These are phyloP conservation scores for Fragum whitleyi DNA, from an alignment of 2,888 invertebrate genomes.

Conservation along the genomic window DNA sequence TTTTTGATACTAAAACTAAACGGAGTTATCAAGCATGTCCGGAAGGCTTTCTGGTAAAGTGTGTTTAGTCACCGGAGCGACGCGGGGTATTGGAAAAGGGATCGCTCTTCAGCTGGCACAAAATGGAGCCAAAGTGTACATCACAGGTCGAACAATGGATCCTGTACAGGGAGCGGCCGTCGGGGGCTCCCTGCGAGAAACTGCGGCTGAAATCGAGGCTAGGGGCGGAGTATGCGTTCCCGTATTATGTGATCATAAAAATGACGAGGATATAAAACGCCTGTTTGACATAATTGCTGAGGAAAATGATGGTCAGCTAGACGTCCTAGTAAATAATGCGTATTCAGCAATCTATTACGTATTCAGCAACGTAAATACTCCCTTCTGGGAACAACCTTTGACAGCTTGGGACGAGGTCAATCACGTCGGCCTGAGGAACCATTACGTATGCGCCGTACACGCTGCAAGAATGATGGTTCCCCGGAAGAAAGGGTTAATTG, in stretches of 20 bases:
- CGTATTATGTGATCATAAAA: conserved; percentile 85
- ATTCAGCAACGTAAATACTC: conserved; percentile 71
- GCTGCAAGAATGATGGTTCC: conserved; percentile 85
- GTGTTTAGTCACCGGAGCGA: conserved; percentile 85
- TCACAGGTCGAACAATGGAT: conserved; percentile 81
- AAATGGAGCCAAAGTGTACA: conserved; percentile 86
- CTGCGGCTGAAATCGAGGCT: conserved; percentile 68
- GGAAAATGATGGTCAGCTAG: conserved; percentile 84
- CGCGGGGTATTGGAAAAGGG: conserved; percentile 85
- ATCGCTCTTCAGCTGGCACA: conserved; percentile 85
- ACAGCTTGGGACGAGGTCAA: conserved; percentile 85
- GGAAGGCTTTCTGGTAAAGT: conserved; percentile 77
- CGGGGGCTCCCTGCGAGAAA: conserved; percentile 55
- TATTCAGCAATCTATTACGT: conserved; percentile 83
- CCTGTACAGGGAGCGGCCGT: conserved; percentile 29
- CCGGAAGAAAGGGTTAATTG: conserved; percentile 84
- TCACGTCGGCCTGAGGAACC: conserved; percentile 85
- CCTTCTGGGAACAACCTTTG: conserved; percentile 84
- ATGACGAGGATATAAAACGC: conserved; percentile 81
- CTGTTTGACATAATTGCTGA: conserved; percentile 84
- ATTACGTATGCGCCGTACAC: conserved; percentile 85
- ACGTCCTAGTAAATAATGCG: conserved; percentile 86
- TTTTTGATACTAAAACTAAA: too few species aligned
- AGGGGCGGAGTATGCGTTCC: conserved; percentile 84
- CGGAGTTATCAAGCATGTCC: background rate